Evolutionary conservation across 2,888 invertebrate genomes (phyloP).

Genomic region (Helleia helle): DNA sequence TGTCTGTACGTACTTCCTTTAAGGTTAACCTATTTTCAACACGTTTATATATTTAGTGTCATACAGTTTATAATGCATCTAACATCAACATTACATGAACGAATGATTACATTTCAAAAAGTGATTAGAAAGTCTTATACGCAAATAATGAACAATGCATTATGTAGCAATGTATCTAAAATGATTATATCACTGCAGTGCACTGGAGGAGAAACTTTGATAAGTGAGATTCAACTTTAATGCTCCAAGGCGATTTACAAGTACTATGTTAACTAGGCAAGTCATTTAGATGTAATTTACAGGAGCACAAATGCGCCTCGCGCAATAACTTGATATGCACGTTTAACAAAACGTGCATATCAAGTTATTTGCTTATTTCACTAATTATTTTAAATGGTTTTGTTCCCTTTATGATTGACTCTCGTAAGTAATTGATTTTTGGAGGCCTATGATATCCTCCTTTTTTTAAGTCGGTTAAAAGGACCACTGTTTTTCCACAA

Average conservation of each 20-base stretch:
- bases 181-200: conserved; percentile 25
- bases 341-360: conserved; percentile 9
- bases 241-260: conserved; percentile 25
- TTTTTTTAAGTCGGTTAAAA: too few species aligned
- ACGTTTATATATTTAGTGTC: too few species aligned
- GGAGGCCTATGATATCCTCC: too few species aligned
- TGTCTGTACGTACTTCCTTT: not conserved
- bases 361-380: not conserved
- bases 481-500: too few species aligned
- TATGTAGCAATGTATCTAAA: conserved; percentile 36
- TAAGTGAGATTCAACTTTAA: conserved; percentile 32
- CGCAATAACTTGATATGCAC: too few species aligned
- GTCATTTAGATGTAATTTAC: conserved; percentile 23
- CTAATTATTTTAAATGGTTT: too few species aligned
- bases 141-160: conserved; percentile 15
- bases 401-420: too few species aligned
- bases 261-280: conserved; percentile 23
- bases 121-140: conserved; percentile 1
- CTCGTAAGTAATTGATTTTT: too few species aligned
- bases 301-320: conserved; percentile 11
- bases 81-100: not conserved
- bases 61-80: too few species aligned
- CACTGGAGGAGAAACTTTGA: conserved; percentile 51
- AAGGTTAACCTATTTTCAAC: too few species aligned
- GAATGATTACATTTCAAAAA: not conserved